These are phyloP conservation scores for Haliaeetus leucogaster DNA, from an alignment of 2,113 vertebrate species.

Conservation along the genomic window DNA sequence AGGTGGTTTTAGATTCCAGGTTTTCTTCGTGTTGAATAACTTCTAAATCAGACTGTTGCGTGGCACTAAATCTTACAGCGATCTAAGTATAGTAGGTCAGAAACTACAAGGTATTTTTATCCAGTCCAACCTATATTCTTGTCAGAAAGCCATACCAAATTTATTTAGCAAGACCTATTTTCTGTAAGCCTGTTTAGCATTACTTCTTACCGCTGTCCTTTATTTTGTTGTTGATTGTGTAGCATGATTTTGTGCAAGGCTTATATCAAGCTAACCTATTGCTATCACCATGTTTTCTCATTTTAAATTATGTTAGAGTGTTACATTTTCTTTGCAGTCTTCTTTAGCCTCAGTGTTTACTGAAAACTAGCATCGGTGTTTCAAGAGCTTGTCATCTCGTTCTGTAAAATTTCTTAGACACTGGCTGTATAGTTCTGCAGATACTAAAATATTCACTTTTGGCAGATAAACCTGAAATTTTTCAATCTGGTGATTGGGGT, in stretches of 20 bases:
- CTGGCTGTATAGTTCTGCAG: background rate
- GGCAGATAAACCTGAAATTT: background rate
- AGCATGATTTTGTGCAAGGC: background rate
- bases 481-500: background rate
- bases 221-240: background rate
- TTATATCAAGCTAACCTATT: background rate
- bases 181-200: slow-evolving; percentile 38
- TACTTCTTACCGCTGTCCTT: background rate
- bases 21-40: slow-evolving; percentile 46
- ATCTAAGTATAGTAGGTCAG: slow-evolving; percentile 61
- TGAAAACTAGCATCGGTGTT: background rate
- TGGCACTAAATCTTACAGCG: slow-evolving; percentile 12
- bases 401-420: background rate
- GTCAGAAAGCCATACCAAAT: slow-evolving; percentile 37
- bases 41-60: slow-evolving; percentile 51
- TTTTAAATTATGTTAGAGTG: background rate
- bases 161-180: slow-evolving; percentile 53
- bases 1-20: slow-evolving; percentile 54
- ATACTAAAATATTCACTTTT: background rate
- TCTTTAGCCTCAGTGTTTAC: background rate
- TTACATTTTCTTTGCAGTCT: background rate
- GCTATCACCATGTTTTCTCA: background rate
- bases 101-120: slow-evolving; percentile 63
- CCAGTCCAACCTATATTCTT: slow-evolving; percentile 64
- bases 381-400: background rate